These are phyloP conservation scores for Camponotus vicinus DNA, from an alignment of 1,140 invertebrate species.

Conservation along the genomic window DNA sequence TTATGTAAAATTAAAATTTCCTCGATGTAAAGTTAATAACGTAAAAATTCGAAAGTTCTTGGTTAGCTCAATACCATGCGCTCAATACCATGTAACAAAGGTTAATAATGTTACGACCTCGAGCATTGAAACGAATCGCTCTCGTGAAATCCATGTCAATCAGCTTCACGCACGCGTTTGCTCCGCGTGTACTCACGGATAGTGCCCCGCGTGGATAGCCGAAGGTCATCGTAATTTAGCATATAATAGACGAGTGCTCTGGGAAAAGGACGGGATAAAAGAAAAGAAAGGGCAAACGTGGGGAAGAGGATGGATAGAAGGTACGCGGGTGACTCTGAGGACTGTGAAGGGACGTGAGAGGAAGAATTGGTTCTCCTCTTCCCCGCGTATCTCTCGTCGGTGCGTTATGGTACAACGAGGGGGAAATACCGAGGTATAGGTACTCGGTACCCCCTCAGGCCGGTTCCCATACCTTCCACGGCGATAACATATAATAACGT, in stretches of 20 bases:
- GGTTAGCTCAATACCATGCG: not conserved
- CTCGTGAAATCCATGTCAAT: constrained; percentile 27
- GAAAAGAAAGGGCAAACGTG: constrained; percentile 15
- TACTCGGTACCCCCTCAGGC: constrained; percentile 80
- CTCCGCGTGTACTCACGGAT: constrained; percentile 29
- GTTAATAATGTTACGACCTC: constrained; percentile 30
- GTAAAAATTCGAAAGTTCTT: constrained; percentile 10
- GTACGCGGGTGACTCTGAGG: constrained; percentile 44
- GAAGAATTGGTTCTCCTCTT: constrained; percentile 67
- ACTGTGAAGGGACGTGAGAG: constrained; percentile 51
- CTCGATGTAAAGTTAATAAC: not conserved
- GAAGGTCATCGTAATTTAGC: constrained; percentile 78
- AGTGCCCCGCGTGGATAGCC: constrained; percentile 48
- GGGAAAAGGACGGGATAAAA: constrained; percentile 59
- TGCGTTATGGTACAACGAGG: constrained; percentile 81
- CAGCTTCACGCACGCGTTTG: constrained; percentile 38
- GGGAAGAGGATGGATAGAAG: constrained; percentile 22
- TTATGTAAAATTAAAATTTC: not conserved
- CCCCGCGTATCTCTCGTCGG: constrained; percentile 74
- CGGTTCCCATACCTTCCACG: constrained; percentile 83
- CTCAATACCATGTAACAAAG: not conserved
- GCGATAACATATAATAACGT: constrained; percentile 83
- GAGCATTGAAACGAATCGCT: constrained; percentile 19
- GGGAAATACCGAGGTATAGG: constrained; percentile 74
- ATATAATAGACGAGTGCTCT: constrained; percentile 75